These are phyloP conservation scores for Anolis sagrei DNA, from an alignment of 2,113 vertebrate species.

Conservation along the genomic window DNA sequence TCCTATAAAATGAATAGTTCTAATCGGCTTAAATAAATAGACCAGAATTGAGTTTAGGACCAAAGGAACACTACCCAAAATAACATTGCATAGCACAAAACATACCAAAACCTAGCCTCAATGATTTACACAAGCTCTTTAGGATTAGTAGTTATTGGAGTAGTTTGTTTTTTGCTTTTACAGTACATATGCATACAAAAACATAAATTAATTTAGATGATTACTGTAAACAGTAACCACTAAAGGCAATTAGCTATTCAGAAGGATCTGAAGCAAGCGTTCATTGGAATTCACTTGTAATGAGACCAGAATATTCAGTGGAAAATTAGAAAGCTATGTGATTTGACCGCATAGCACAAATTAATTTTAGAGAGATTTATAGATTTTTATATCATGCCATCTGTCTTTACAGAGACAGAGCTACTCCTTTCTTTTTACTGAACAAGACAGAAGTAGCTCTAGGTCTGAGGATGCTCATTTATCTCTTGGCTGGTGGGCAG, in stretches of 20 bases:
- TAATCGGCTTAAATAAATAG: conserved; percentile 6
- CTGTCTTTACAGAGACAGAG: not conserved
- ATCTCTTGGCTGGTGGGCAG: not conserved
- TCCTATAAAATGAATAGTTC: not conserved
- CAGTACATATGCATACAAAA: not conserved
- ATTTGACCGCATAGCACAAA: not conserved
- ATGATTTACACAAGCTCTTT: not conserved
- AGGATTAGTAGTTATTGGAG: not conserved
- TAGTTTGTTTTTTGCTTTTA: not conserved
- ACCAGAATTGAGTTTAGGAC: not conserved
- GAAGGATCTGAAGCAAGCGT: not conserved
- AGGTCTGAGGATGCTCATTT: not conserved
- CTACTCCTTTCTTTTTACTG: not conserved
- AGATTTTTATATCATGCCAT: not conserved
- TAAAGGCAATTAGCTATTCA: not conserved
- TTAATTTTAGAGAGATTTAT: conserved; percentile 15
- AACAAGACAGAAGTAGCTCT: not conserved
- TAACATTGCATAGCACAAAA: not conserved
- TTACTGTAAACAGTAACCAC: not conserved
- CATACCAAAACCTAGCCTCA: not conserved
- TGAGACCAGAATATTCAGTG: not conserved
- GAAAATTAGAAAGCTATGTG: not conserved
- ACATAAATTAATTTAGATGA: not conserved
- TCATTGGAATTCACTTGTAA: not conserved
- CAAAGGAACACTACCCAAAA: not conserved